These are phyloP conservation scores for Chiloscyllium punctatum DNA, from an alignment of 2,797 vertebrate species.

Conservation along the genomic window DNA sequence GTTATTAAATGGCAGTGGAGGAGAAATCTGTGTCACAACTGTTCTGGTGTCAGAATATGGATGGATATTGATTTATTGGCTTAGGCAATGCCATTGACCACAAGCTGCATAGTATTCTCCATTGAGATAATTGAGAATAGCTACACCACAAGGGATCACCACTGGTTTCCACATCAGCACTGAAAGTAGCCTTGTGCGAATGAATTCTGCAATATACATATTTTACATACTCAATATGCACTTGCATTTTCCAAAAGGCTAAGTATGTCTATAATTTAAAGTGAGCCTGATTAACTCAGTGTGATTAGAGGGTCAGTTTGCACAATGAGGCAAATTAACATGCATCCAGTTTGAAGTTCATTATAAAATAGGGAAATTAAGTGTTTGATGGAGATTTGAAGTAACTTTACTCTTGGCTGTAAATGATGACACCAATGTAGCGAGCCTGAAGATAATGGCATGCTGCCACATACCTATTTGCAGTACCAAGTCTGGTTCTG, in stretches of 20 bases:
- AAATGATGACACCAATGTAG: neutral
- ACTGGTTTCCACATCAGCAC: neutral
- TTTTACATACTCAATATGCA: neutral
- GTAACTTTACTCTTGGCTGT: neutral
- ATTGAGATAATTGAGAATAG: neutral
- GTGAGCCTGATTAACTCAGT: neutral
- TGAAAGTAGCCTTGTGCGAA: neutral
- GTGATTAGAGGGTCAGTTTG: neutral
- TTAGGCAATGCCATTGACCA: neutral
- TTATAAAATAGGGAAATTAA: neutral
- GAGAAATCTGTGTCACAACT: neutral
- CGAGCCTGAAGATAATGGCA: neutral
- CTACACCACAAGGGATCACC: neutral
- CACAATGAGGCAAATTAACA: no score
- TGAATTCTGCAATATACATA: neutral
- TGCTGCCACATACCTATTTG: no score
- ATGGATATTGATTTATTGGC: neutral
- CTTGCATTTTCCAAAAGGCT: neutral
- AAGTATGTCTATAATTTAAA: neutral
- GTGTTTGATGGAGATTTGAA: neutral
- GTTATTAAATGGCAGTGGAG: neutral
- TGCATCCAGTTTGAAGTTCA: neutral
- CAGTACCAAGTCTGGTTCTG: neutral
- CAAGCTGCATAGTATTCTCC: neutral
- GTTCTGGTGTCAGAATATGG: neutral